Conservation (phyloP, 2,888 invertebrate genomes). For the Drosophila paranaensis region DNA sequence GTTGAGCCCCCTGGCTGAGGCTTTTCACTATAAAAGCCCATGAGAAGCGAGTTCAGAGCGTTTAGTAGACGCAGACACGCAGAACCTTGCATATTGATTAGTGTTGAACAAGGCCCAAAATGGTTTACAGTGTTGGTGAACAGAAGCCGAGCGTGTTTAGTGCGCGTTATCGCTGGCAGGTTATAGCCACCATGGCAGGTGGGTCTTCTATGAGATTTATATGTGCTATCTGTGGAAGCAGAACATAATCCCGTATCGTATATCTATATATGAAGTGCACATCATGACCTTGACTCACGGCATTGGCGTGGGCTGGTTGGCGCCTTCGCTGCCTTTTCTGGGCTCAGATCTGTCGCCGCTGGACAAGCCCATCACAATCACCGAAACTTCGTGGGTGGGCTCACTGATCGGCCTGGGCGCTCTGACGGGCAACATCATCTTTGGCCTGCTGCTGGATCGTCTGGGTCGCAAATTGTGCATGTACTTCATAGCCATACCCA, state of each 20-base stretch:
- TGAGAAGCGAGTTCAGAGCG: slow-evolving; percentile 15
- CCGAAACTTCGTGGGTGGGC: slow-evolving; percentile 77
- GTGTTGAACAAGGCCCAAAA: slow-evolving; percentile 28
- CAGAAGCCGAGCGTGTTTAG: slow-evolving; percentile 49
- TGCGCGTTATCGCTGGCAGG: slow-evolving; percentile 63
- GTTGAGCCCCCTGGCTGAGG: slow-evolving; percentile 35
- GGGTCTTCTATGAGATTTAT: slow-evolving; percentile 14
- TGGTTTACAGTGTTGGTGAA: slow-evolving; percentile 37
- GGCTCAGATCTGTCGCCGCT: slow-evolving; percentile 62
- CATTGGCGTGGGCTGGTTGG: slow-evolving; percentile 77
- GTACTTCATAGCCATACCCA: slow-evolving; percentile 71
- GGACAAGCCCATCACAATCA: slow-evolving; percentile 46
- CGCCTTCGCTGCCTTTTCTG: slow-evolving; percentile 72
- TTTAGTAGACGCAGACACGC: slow-evolving; percentile 46
- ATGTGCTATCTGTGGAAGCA: neutral
- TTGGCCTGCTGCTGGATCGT: slow-evolving; percentile 72
- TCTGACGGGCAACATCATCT: slow-evolving; percentile 71
- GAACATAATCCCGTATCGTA: neutral
- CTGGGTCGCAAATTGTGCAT: slow-evolving; percentile 74
- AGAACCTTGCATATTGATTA: slow-evolving; percentile 15
- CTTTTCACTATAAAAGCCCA: slow-evolving; percentile 57
- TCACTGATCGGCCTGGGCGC: slow-evolving; percentile 74
- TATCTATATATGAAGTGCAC: slow-evolving; percentile 64
- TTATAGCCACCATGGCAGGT: slow-evolving; percentile 73
- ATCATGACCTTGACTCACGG: slow-evolving; percentile 80